These are phyloP conservation scores for Myotis myotis DNA, from an alignment of 2,797 vertebrate species.

Conservation along the genomic window DNA sequence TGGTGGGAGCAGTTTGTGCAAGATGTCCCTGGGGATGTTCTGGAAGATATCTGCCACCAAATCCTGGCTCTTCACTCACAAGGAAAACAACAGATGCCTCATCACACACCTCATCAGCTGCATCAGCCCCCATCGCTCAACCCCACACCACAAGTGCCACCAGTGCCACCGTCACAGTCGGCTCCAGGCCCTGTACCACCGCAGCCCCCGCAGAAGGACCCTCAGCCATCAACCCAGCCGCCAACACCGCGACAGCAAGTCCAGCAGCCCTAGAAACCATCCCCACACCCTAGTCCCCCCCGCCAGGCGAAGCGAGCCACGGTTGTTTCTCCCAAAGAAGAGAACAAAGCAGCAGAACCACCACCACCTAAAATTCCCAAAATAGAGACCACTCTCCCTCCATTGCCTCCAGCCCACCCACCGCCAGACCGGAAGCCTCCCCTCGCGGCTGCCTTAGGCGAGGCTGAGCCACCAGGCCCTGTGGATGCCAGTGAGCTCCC, in stretches of 20 bases:
- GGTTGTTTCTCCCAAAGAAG: conserved; percentile 76
- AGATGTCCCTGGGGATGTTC: conserved; percentile 97
- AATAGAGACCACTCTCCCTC: too few relatives aligned
- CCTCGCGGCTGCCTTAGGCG: too few relatives aligned
- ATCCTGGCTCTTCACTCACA: conserved; percentile 98
- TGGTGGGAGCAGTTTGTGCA: conserved; percentile 99
- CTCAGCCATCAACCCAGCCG: conserved; percentile 75
- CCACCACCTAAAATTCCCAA: too few relatives aligned
- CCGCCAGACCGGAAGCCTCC: too few relatives aligned
- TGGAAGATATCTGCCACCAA: conserved; percentile 99
- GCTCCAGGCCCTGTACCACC: conserved; percentile 86
- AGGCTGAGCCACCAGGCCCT: conserved; percentile 83
- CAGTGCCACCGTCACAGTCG: conserved; percentile 78
- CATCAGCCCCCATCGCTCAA: conserved; percentile 84
- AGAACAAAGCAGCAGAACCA: too few relatives aligned
- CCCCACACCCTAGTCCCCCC: conserved; percentile 94
- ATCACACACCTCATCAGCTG: conserved; percentile 87
- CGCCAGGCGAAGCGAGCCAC: conserved; percentile 92
- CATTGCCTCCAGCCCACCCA: too few relatives aligned
- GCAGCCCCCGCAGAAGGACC: conserved; percentile 89
- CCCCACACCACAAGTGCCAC: conserved; percentile 82
- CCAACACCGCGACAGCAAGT: conserved; percentile 64
- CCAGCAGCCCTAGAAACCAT: conserved; percentile 92
- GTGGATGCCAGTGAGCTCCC: conserved; percentile 88
- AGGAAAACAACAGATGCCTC: conserved; percentile 97